phyloP scores from a whole-genome alignment of 2,113 vertebrate genomes.

The Rhynchopsitta pachyrhyncha region DNA sequence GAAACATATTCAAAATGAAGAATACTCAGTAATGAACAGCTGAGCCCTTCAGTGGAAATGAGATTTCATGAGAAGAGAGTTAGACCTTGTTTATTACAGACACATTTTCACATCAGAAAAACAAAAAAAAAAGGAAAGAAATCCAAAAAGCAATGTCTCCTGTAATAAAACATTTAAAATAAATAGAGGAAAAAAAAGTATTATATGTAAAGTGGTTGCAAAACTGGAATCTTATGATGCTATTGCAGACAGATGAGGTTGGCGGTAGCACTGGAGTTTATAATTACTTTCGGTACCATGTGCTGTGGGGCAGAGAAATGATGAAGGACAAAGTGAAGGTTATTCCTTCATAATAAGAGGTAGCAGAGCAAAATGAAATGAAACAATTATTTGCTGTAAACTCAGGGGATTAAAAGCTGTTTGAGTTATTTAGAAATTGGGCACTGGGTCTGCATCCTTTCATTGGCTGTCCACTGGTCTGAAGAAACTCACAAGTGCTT shows the following conservation, averaged over 20 bases:
- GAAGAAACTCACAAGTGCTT: not conserved
- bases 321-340: slow-evolving; percentile 35
- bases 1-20: slow-evolving; percentile 19
- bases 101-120: slow-evolving; percentile 20
- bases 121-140: not conserved
- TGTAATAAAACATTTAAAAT: slow-evolving; percentile 51
- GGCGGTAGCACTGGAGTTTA: not conserved
- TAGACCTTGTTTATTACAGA: slow-evolving; percentile 50
- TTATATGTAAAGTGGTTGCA: not conserved
- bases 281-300: slow-evolving; percentile 2
- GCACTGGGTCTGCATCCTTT: not conserved
- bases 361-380: slow-evolving; percentile 12
- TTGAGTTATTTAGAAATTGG: slow-evolving; percentile 50
- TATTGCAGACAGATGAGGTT: not conserved
- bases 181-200: not conserved
- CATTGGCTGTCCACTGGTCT: not conserved
- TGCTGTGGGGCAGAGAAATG: not conserved
- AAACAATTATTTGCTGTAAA: slow-evolving; percentile 62
- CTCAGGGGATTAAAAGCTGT: not conserved
- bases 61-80: slow-evolving; percentile 45
- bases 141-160: not conserved
- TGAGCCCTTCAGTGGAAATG: slow-evolving; percentile 11
- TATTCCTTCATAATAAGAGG: slow-evolving; percentile 48
- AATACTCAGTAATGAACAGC: slow-evolving; percentile 39
- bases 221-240: not conserved